Evolutionary conservation across 2,113 vertebrate species (phyloP), one percentile per base, ranked within the genome.

Genomic region (Tragelaphus scriptus): DNA sequence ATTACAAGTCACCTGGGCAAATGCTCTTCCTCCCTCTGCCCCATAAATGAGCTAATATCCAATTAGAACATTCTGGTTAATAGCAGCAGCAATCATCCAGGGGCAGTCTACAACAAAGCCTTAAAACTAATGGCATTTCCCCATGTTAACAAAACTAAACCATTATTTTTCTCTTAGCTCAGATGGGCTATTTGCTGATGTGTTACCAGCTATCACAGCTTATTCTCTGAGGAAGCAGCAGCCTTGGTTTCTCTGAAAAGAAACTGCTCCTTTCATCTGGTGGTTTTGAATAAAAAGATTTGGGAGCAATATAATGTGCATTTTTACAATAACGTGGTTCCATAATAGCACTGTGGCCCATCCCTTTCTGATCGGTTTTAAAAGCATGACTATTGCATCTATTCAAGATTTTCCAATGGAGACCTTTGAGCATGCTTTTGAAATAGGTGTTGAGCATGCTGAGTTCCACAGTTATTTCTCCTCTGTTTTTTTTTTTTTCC

Each of bases 1-100:
- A 85, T 97, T 98, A 94, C 96, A 93, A 95, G 96, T 97, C 97
- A 97, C 97, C 95, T 91, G 96, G 98, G 97, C 95, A 96, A 96
- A 95, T 79, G 8, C 92, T 63, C 87, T 97, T 91, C 93, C 98
- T 95, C 28, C 40, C 71, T 96, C 86, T 75, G 94, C 80, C 86
- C 80, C 85, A 49, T 92, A 95, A 97, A 85, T 26, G 80, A 97
- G 79, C 90, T 81, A 61, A 96, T 90, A 92, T 85, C 68, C 91
- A 95, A 89, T 95, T 96, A 91, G 86, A 94, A 90, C 58, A 44
- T 30, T 63, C 71, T 44, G 47, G 88, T n/a, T 90, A 96, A 71
- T 25, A 56, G 93, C 88, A 71, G 93, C 17, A 51, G 96, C 59
- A 7, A 44, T 68, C 85, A 53, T 55, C 79, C 65, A 2, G 4